Evolutionary conservation across 2,888 invertebrate species (phyloP).

Genomic region (Synergus japonicus): DNA sequence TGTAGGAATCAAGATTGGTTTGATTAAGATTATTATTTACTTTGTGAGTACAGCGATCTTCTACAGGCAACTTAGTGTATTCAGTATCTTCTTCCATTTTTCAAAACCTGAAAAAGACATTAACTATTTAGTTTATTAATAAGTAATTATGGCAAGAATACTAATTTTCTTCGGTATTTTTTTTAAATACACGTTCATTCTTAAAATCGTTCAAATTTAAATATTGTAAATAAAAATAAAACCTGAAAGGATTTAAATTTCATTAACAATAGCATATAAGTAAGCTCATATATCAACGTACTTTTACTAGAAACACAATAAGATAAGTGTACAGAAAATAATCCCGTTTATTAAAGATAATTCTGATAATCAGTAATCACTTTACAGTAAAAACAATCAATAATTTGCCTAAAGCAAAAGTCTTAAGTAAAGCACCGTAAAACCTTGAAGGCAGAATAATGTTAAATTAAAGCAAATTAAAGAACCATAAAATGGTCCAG

Average conservation of each 20-base stretch:
- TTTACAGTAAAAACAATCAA: background rate
- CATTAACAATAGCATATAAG: background rate
- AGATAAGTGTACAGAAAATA: background rate
- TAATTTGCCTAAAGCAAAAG: background rate
- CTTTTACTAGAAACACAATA: background rate
- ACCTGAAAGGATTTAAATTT: background rate
- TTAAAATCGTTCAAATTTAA: too few relatives aligned
- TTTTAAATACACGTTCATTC: too few relatives aligned
- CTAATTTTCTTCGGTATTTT: too few relatives aligned
- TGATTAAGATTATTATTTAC: slow-evolving; percentile 69
- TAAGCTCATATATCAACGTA: too few relatives aligned
- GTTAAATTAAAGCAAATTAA: background rate
- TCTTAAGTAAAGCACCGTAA: background rate
- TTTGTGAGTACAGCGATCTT: slow-evolving; percentile 96
- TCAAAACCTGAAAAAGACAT: slow-evolving; percentile 48
- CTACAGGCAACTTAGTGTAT: slow-evolving; percentile 91
- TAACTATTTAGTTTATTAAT: background rate
- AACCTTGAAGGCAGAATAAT: background rate
- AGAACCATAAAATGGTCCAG: background rate
- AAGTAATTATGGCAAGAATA: background rate
- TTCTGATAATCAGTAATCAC: background rate
- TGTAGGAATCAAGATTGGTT: background rate
- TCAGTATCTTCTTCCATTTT: slow-evolving; percentile 92
- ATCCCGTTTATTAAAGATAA: background rate
- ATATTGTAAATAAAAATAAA: background rate